phyloP scores from a whole-genome alignment of 2,113 vertebrate species.

The Haemorhous mexicanus region DNA sequence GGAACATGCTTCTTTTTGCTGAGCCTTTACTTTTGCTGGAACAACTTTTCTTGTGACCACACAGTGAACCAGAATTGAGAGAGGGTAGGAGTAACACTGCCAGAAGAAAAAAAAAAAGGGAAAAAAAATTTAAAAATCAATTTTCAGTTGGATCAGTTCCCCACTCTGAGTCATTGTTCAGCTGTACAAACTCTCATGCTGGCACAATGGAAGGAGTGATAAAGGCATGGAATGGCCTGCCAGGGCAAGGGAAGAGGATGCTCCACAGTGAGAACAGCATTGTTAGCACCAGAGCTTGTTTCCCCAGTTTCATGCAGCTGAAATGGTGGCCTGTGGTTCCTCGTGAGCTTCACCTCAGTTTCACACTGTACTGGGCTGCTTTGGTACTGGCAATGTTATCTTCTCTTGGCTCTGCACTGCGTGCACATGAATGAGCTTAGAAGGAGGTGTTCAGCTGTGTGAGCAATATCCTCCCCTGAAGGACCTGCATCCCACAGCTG shows the following conservation, averaged over 20 bases:
- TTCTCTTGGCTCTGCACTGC: not conserved
- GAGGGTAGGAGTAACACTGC: not conserved
- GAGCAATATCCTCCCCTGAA: not conserved
- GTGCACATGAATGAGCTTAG: fast-evolving
- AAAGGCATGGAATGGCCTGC: not conserved
- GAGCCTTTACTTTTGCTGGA: constrained; percentile 14
- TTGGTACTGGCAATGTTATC: not conserved
- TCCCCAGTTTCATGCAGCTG: not conserved
- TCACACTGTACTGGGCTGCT: not conserved
- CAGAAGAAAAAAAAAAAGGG: not conserved
- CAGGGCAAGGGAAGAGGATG: not conserved
- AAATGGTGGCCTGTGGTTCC: not conserved
- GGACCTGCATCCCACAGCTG: not conserved
- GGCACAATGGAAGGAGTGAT: constrained; percentile 24
- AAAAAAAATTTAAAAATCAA: not conserved
- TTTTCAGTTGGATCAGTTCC: not conserved
- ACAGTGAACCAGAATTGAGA: not conserved
- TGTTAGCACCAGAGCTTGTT: not conserved
- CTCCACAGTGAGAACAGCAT: not conserved
- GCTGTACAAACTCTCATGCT: constrained; percentile 12
- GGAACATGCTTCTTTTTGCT: not conserved
- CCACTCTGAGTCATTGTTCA: constrained; percentile 23
- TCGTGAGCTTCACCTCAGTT: not conserved
- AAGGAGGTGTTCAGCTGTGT: not conserved
- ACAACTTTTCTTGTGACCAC: constrained; percentile 4